Percentiles rank a stretch among this genome's conserved stretches.
phyloP scores from a whole-genome alignment of 2,888 invertebrate species.

The Scaptomyza flava region DNA sequence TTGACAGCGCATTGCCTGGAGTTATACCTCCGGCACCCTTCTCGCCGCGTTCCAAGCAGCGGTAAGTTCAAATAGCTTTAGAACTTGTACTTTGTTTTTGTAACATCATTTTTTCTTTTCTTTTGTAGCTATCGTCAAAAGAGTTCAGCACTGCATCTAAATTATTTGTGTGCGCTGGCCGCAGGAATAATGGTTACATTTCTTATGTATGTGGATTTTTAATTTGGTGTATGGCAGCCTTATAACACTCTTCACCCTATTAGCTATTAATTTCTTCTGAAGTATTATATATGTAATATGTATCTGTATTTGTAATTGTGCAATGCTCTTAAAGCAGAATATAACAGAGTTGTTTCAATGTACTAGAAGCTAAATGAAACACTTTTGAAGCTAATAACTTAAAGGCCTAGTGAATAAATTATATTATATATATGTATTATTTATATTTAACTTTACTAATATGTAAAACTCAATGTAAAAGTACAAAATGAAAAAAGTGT shows the following conservation, averaged over 20 bases:
- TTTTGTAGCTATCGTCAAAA: conserved; percentile 76
- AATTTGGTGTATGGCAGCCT: conserved; percentile 46
- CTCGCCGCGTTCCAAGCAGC: conserved; percentile 85
- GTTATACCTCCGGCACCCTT: conserved; percentile 87
- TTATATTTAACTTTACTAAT: conserved; percentile 23
- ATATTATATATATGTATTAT: conserved; percentile 8
- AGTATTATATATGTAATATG: conserved; percentile 14
- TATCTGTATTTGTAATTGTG: conserved; percentile 45
- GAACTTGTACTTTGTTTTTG: background rate
- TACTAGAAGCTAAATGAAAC: conserved; percentile 23
- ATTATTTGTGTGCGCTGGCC: conserved; percentile 85
- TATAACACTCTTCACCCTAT: conserved; percentile 18
- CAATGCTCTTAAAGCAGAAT: conserved; percentile 51
- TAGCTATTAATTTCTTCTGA: conserved; percentile 19
- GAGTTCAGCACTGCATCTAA: conserved; percentile 83
- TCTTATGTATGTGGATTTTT: conserved; percentile 82
- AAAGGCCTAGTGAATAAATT: conserved; percentile 34
- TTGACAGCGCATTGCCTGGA: conserved; percentile 87
- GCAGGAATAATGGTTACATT: conserved; percentile 85
- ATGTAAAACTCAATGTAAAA: conserved; percentile 21
- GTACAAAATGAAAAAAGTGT: conserved; percentile 47
- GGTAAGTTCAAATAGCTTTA: conserved; percentile 71
- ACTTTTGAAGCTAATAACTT: conserved; percentile 34
- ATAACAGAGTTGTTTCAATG: conserved; percentile 7
- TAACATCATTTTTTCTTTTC: conserved; percentile 2